Evolutionary conservation across 2,888 invertebrate genomes (phyloP).

Genomic region (Epistrophella euchroma): DNA sequence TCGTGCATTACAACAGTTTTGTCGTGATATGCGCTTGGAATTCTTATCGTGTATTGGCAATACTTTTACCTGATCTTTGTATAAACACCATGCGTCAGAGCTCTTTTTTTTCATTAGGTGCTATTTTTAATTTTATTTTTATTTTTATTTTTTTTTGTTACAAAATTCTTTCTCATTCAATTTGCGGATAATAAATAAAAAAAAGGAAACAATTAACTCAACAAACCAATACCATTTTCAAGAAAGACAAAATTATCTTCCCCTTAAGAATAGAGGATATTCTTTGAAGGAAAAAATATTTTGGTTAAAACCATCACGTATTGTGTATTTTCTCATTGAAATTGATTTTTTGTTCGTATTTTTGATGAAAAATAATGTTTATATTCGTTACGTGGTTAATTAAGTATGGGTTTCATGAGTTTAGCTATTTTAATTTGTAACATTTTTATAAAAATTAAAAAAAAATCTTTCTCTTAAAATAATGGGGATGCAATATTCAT

Average conservation of each 20-base stretch:
- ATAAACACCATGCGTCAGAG: neutral
- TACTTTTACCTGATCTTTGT: too few species aligned
- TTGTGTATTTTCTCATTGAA: too few species aligned
- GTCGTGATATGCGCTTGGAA: too few species aligned
- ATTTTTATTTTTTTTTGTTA: neutral
- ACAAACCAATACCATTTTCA: neutral
- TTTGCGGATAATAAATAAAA: neutral
- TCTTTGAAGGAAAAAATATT: neutral
- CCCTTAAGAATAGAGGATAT: neutral
- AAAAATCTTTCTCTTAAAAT: too few species aligned
- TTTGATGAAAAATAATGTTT: neutral
- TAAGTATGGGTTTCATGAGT: too few species aligned
- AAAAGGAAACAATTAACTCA: neutral
- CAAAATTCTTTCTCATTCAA: neutral
- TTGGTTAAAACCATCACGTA: neutral
- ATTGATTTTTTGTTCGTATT: neutral
- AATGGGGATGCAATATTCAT: too few species aligned
- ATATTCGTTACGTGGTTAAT: too few species aligned
- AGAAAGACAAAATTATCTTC: neutral
- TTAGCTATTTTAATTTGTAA: too few species aligned
- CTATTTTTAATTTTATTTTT: neutral
- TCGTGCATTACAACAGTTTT: too few species aligned
- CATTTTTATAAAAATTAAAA: too few species aligned
- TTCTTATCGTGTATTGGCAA: too few species aligned
- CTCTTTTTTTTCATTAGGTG: neutral